phyloP scores from a whole-genome alignment of 92 coral and sea anemone genomes.

The Zoanthus sociatus region DNA sequence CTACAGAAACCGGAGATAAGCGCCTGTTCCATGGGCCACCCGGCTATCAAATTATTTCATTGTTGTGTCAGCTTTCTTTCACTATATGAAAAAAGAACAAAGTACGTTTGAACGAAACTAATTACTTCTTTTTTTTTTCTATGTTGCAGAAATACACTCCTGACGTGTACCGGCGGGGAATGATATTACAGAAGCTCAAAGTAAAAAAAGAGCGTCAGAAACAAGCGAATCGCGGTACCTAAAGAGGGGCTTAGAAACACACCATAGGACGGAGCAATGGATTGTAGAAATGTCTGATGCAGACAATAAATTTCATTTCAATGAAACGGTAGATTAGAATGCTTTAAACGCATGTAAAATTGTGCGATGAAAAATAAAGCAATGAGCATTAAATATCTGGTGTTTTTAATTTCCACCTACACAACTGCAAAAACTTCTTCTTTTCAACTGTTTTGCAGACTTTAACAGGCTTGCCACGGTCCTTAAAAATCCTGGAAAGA shows the following conservation, averaged over 20 bases:
- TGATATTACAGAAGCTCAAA: neutral
- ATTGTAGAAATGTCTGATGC: constrained; percentile 14
- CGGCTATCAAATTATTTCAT: too few species aligned
- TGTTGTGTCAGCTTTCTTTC: too few species aligned
- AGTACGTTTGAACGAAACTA: neutral
- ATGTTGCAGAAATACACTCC: constrained; percentile 21
- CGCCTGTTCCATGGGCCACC: too few species aligned
- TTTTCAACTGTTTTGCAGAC: too few species aligned
- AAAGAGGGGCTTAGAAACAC: neutral
- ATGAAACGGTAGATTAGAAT: constrained; percentile 40
- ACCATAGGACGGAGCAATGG: neutral
- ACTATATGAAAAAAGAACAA: neutral
- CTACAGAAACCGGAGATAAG: neutral
- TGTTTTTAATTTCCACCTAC: neutral
- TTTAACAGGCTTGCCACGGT: too few species aligned
- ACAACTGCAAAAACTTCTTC: too few species aligned
- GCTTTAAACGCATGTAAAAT: constrained; percentile 31
- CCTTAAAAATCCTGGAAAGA: too few species aligned
- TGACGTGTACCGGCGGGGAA: constrained; percentile 19
- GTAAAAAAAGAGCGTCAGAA: neutral
- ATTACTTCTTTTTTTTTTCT: neutral
- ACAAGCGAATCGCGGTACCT: neutral
- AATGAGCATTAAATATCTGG: constrained; percentile 34
- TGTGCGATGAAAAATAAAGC: constrained; percentile 37
- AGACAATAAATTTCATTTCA: constrained; percentile 36